phyloP scores from a whole-genome alignment of 2,888 invertebrate species.

The Diadegma fenestrale region DNA sequence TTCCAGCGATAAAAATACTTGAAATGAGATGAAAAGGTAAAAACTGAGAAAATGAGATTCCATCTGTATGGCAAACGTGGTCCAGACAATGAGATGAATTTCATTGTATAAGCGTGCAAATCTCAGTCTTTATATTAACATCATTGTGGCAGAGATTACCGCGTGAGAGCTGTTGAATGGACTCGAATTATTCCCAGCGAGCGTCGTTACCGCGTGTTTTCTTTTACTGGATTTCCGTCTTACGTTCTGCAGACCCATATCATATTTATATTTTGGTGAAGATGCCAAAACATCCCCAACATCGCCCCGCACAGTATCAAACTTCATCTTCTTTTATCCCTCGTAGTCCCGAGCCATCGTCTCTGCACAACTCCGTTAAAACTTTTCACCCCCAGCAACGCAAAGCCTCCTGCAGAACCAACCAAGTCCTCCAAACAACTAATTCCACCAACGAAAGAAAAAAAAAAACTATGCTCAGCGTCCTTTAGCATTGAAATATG shows the following conservation, averaged over 20 bases:
- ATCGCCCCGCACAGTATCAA: not conserved
- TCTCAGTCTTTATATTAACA: not conserved
- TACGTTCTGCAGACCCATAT: not conserved
- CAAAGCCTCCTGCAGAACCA: not conserved
- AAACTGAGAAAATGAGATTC: not conserved
- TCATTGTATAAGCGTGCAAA: not conserved
- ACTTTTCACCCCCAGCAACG: not conserved
- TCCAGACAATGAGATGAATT: not conserved
- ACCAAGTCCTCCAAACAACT: not conserved
- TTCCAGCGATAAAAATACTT: not conserved
- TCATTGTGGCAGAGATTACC: not conserved
- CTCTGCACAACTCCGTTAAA: constrained; percentile 8
- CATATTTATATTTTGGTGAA: constrained; percentile 18
- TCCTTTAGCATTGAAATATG: constrained; percentile 2
- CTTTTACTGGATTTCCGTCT: not conserved
- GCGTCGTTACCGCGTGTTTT: not conserved
- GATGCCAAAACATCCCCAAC: not conserved
- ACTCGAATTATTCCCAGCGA: not conserved
- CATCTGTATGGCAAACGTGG: not conserved
- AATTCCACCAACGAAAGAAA: constrained; percentile 3
- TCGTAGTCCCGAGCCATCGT: not conserved
- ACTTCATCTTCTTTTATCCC: constrained; percentile 7
- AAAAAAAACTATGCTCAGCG: constrained; percentile 1
- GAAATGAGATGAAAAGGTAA: not conserved
- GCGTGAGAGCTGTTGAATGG: not conserved